Evolutionary conservation across 2,888 invertebrate genomes (phyloP).

Genomic region (Eucera pruinosa): DNA sequence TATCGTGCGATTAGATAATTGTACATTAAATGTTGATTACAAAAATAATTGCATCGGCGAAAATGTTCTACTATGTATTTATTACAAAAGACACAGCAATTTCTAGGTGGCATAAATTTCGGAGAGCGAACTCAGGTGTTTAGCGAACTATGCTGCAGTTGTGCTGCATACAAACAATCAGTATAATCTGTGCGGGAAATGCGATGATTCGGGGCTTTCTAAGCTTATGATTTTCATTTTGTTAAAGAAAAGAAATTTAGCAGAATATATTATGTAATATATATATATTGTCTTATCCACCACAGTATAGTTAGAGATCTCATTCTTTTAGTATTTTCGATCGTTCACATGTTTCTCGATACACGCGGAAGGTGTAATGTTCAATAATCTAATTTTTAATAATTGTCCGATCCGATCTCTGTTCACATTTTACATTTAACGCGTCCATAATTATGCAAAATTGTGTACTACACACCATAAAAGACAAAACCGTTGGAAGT

Average conservation of each 20-base stretch:
- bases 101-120: neutral
- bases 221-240: constrained; percentile 16
- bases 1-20: constrained; percentile 20
- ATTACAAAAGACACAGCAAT: neutral
- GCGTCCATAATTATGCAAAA: constrained; percentile 57
- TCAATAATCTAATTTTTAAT: constrained; percentile 37
- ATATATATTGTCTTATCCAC: constrained; percentile 24
- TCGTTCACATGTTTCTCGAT: constrained; percentile 37
- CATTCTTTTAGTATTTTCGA: constrained; percentile 45
- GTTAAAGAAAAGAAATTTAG: constrained; percentile 28
- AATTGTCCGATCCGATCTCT: constrained; percentile 38
- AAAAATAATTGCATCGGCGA: constrained; percentile 26
- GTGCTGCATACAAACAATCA: constrained; percentile 3
- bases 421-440: constrained; percentile 44
- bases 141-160: constrained; percentile 4
- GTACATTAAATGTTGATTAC: constrained; percentile 34
- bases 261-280: constrained; percentile 35
- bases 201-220: constrained; percentile 38
- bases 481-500: constrained; percentile 45
- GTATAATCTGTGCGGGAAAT: constrained; percentile 31
- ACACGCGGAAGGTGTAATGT: constrained; percentile 32
- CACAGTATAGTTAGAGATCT: constrained; percentile 34
- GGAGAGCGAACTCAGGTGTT: neutral
- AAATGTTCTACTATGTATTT: constrained; percentile 20
- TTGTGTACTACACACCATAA: constrained; percentile 32